Evolutionary conservation across 37 sponge, comb jelly and placozoan species (phyloP), one percentile per base, ranked within the genome.

Genomic region (Tethya wilhelma): DNA sequence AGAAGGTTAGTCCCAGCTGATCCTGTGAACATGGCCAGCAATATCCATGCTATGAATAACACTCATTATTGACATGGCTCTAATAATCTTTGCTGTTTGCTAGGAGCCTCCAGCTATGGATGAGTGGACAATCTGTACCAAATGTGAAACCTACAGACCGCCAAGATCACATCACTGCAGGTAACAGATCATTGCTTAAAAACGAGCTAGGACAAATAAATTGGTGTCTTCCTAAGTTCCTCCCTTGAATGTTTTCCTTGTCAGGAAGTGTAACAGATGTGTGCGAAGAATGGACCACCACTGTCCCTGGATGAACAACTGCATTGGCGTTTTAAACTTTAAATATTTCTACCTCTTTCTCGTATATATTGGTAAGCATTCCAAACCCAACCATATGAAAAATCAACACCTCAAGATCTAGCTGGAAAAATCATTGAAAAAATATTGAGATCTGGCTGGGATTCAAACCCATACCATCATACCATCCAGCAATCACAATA

Each of bases 281-380:
- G 90, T 95, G 32, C 75, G 90, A 72, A 72, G 83, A 32, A 92
- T 95, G 93, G 95, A 95, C 67, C 95, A 95, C 74, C 95, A 95
- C 69, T 95, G 95, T 73, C 95, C 95, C 19, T 95, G 95, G 95
- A 80, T 92, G 23, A 91, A 91, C 62, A 91, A 91, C 69, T 95
- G 95, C 80, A 89, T 95, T 39, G 93, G 95, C 11, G 89, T 81
- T 37, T 53, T 77, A 28, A 94, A 94, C 67, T 70, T 81, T 44
- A 94, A 94, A 68, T 94, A 88, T 49, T 94, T 94, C 77, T 69
- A 80, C 57, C 66, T 91, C 25, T 91, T 94, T 63, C 53, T 91
- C 25, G 42, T 88, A 2, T 94, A 94, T 62, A 80, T 73, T 33
- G 85, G 95, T 94, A 38, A 68, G 87, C 40, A 65, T n/a, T n/a